Conservation (phyloP, 1,140 invertebrate genomes). For the Apis laboriosa region DNA sequence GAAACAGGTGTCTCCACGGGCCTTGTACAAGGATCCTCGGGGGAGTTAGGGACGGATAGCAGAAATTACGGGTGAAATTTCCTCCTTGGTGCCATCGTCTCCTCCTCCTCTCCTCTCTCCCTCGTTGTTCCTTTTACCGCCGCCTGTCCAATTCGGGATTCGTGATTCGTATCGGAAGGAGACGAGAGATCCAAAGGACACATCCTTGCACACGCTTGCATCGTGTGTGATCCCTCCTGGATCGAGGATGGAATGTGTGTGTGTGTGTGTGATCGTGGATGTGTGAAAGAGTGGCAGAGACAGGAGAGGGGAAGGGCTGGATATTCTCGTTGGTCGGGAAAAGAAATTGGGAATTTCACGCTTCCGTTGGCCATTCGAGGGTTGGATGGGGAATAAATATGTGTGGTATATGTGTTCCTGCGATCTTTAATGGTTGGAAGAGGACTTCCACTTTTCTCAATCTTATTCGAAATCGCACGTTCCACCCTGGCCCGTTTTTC, state of each 20-base stretch:
- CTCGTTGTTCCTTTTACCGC: constrained; percentile 60
- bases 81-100: constrained; percentile 39
- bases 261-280: not conserved
- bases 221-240: not conserved
- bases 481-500: not conserved
- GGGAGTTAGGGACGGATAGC: constrained; percentile 61
- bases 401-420: constrained; percentile 53
- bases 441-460: constrained; percentile 56
- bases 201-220: not conserved
- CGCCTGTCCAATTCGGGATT: constrained; percentile 60
- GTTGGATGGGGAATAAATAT: constrained; percentile 58
- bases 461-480: constrained; percentile 56
- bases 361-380: constrained; percentile 75
- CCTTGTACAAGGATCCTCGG: constrained; percentile 56
- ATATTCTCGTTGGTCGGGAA: constrained; percentile 71
- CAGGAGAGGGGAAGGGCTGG: constrained; percentile 31
- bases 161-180: constrained; percentile 61
- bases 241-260: not conserved
- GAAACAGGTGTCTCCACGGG: constrained; percentile 64
- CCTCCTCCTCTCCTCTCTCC: not conserved
- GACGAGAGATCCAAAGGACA: constrained; percentile 44
- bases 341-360: constrained; percentile 80
- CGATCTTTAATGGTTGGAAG: constrained; percentile 62
- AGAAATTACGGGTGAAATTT: constrained; percentile 65
- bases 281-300: constrained; percentile 1